Percentiles rank a stretch among this genome's conserved stretches.
Conservation (phyloP, 2,888 invertebrate species). For the Electrophaes corylata region DNA sequence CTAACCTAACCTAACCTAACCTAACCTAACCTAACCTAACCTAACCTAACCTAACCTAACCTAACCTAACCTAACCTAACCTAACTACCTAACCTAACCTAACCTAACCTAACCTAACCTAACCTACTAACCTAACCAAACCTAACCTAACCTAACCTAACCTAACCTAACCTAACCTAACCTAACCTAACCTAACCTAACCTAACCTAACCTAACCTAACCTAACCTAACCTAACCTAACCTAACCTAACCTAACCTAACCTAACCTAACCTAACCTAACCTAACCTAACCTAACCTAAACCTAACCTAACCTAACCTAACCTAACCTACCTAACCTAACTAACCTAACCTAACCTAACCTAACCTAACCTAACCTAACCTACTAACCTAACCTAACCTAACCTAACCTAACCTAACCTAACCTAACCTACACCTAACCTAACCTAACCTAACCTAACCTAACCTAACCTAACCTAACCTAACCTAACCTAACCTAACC, state of each 20-base stretch:
- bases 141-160: constrained; percentile 19
- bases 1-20: constrained; percentile 19
- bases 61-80: constrained; percentile 1
- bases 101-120: constrained; percentile 14
- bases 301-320: constrained; percentile 1
- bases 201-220: constrained; percentile 22
- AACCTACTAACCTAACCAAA: constrained; percentile 20
- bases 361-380: too few relatives aligned
- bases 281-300: constrained; percentile 5
- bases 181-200: constrained; percentile 21
- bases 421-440: not conserved
- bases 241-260: not conserved
- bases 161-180: constrained; percentile 21
- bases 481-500: not conserved
- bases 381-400: not conserved
- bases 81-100: constrained; percentile 2
- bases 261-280: not conserved
- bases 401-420: not conserved
- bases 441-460: constrained; percentile 1
- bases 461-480: constrained; percentile 1
- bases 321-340: not conserved
- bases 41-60: not conserved
- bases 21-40: not conserved
- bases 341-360: not conserved
- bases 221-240: constrained; percentile 1